These are phyloP conservation scores for Epinephelus cyanopodus DNA, from an alignment of 2,113 vertebrate species.

Conservation along the genomic window DNA sequence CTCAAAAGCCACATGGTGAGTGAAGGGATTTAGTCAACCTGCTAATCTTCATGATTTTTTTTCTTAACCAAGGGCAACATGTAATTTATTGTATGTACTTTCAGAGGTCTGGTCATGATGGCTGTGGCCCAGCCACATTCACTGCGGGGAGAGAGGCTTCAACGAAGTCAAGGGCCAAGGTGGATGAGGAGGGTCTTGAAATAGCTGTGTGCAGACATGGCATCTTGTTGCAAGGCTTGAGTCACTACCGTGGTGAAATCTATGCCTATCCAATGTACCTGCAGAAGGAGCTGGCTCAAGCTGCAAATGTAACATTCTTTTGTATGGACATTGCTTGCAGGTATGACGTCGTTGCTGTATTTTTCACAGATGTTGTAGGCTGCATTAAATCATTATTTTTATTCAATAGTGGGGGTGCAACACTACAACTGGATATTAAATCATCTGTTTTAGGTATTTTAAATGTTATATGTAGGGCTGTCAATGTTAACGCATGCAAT, in stretches of 20 bases:
- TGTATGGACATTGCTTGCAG: neutral
- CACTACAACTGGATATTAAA: too few relatives aligned
- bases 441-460: too few relatives aligned
- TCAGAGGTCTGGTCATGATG: neutral
- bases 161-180: neutral
- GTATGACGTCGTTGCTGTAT: neutral
- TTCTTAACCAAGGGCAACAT: neutral
- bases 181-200: neutral
- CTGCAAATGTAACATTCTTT: neutral
- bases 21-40: neutral
- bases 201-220: neutral
- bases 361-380: neutral
- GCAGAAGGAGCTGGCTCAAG: neutral
- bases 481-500: too few relatives aligned
- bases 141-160: neutral
- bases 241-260: neutral
- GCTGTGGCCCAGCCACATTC: neutral
- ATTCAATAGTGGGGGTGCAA: too few relatives aligned
- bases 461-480: too few relatives aligned
- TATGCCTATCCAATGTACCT: neutral
- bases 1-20: neutral
- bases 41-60: neutral
- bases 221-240: neutral
- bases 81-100: neutral
- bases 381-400: neutral